Evolutionary conservation across 1,140 invertebrate species (phyloP).

Genomic region (Globodera rostochiensis): DNA sequence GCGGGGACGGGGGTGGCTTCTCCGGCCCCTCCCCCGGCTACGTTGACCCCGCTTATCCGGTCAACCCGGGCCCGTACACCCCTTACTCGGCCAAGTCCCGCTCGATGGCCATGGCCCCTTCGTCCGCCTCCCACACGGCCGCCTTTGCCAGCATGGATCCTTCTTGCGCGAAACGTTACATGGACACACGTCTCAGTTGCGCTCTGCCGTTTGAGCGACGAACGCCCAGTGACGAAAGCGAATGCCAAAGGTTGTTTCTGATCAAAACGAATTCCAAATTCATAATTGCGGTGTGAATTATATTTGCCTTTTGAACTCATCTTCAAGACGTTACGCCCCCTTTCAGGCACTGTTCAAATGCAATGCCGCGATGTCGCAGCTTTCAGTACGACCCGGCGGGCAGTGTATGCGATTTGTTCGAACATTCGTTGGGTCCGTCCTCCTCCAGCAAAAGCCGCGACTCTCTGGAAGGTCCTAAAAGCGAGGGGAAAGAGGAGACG

Average conservation of each 20-base stretch:
- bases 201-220: constrained; percentile 42
- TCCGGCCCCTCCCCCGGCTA: constrained; percentile 6
- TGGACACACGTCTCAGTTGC: constrained; percentile 33
- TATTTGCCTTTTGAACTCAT: too few species aligned
- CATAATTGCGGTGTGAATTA: too few species aligned
- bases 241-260: constrained; percentile 35
- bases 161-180: constrained; percentile 37
- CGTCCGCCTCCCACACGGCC: not conserved
- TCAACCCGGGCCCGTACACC: not conserved
- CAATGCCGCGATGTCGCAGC: constrained; percentile 23
- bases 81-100: constrained; percentile 24
- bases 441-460: not conserved
- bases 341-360: constrained; percentile 18
- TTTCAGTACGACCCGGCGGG: constrained; percentile 31
- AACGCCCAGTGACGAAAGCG: constrained; percentile 40
- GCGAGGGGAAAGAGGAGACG: not conserved
- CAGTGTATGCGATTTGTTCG: constrained; percentile 34
- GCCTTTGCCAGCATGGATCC: constrained; percentile 16
- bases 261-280: too few species aligned
- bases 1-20: not conserved
- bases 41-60: not conserved
- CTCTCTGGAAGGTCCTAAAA: not conserved
- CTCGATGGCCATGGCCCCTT: constrained; percentile 16
- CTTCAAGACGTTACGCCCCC: too few species aligned
- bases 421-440: constrained; percentile 19